Evolutionary conservation across 2,113 vertebrate genomes (phyloP).

Genomic region (Tretioscincus oriximinensis): DNA sequence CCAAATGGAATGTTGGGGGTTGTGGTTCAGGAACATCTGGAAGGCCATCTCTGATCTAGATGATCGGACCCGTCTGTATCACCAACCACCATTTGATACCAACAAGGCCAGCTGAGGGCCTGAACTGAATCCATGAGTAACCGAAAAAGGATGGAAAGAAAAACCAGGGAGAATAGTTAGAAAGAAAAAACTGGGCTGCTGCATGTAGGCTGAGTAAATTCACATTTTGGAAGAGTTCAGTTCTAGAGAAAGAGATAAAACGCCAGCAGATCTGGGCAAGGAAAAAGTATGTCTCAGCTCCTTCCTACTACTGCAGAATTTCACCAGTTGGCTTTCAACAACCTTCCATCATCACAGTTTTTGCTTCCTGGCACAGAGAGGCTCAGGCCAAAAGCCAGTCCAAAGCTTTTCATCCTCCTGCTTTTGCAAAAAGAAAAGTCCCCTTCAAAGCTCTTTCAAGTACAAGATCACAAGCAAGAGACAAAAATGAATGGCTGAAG

Average conservation of each 20-base stretch:
- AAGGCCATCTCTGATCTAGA: neutral
- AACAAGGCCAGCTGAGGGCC: neutral
- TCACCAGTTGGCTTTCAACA: neutral
- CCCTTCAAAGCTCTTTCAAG: neutral
- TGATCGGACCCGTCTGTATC: neutral
- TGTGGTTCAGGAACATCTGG: too few species aligned
- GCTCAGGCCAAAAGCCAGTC: neutral
- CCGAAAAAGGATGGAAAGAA: neutral
- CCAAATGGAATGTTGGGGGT: too few species aligned
- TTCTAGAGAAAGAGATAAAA: neutral
- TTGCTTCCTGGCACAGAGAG: neutral
- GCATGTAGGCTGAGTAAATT: neutral
- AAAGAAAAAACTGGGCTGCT: neutral
- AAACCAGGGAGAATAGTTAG: neutral
- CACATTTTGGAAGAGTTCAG: neutral
- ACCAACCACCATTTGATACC: neutral
- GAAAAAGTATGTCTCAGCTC: slow-evolving; percentile 8
- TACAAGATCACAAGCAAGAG: neutral
- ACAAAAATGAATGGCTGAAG: neutral
- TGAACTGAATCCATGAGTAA: neutral
- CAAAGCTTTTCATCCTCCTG: neutral
- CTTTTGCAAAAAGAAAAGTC: neutral
- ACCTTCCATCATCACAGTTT: neutral
- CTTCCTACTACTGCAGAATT: neutral
- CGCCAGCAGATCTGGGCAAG: neutral